These are phyloP conservation scores for Cantharis rufa DNA, from an alignment of 2,888 invertebrate genomes.

Conservation along the genomic window DNA sequence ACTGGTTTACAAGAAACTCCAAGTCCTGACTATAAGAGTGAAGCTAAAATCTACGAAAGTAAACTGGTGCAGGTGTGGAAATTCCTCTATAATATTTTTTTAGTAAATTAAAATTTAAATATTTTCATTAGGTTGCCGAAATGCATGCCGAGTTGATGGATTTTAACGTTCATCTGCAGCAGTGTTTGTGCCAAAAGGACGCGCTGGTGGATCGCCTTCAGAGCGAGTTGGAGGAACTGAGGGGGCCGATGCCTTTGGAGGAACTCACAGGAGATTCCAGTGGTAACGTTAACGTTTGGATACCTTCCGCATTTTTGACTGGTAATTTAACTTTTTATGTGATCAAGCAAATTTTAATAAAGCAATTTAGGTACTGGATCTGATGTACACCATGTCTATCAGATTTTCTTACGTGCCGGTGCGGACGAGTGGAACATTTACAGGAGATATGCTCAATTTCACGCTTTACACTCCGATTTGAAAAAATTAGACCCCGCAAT, in stretches of 20 bases:
- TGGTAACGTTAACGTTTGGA: constrained; percentile 78
- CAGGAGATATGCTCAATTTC: constrained; percentile 90
- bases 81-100: too few species aligned
- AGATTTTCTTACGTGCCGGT: constrained; percentile 77
- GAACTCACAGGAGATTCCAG: constrained; percentile 52
- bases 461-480: constrained; percentile 80
- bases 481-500: constrained; percentile 82
- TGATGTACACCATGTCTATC: constrained; percentile 86
- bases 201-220: constrained; percentile 62
- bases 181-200: constrained; percentile 69
- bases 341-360: background rate
- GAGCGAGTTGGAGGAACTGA: constrained; percentile 66
- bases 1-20: constrained; percentile 45
- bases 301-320: constrained; percentile 83
- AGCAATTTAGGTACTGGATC: constrained; percentile 61
- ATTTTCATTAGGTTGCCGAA: constrained; percentile 76
- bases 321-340: constrained; percentile 50
- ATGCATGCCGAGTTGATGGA: constrained; percentile 95
- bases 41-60: constrained; percentile 79
- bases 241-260: constrained; percentile 65
- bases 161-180: constrained; percentile 82
- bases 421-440: constrained; percentile 96
- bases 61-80: constrained; percentile 75
- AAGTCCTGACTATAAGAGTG: constrained; percentile 62
- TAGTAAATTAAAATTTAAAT: background rate